Evolutionary conservation across 2,888 invertebrate species (phyloP).

Genomic region (Saturnia pavonia): DNA sequence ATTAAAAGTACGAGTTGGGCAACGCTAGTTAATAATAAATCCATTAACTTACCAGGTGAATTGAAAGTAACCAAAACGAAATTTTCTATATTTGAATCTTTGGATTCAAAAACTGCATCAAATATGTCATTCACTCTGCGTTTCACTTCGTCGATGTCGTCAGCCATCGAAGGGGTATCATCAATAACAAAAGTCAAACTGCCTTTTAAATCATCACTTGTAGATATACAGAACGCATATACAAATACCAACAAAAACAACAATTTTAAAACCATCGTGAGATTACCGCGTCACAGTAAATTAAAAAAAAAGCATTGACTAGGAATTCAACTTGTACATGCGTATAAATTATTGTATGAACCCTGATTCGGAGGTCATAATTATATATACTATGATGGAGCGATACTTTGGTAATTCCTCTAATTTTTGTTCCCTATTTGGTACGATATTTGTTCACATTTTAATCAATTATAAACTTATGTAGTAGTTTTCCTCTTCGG

Average conservation of each 20-base stretch:
- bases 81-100: conserved; percentile 54
- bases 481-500: neutral
- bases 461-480: neutral
- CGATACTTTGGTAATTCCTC: neutral
- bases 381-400: neutral
- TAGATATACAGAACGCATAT: neutral
- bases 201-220: conserved; percentile 39
- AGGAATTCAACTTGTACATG: neutral
- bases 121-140: conserved; percentile 48
- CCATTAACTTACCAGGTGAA: conserved; percentile 53
- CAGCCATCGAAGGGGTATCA: conserved; percentile 55
- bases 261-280: conserved; percentile 4
- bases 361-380: neutral
- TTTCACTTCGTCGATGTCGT: conserved; percentile 57
- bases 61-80: conserved; percentile 64
- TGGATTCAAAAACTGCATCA: conserved; percentile 49
- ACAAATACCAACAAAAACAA: neutral
- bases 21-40: neutral
- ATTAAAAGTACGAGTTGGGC: no score
- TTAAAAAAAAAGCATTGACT: neutral
- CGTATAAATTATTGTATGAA: neutral
- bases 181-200: conserved; percentile 65
- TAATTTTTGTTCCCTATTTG: neutral
- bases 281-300: neutral
- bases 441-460: neutral